Conservation (phyloP, 2,888 invertebrate genomes). For the Tricholauxania praeusta region DNA sequence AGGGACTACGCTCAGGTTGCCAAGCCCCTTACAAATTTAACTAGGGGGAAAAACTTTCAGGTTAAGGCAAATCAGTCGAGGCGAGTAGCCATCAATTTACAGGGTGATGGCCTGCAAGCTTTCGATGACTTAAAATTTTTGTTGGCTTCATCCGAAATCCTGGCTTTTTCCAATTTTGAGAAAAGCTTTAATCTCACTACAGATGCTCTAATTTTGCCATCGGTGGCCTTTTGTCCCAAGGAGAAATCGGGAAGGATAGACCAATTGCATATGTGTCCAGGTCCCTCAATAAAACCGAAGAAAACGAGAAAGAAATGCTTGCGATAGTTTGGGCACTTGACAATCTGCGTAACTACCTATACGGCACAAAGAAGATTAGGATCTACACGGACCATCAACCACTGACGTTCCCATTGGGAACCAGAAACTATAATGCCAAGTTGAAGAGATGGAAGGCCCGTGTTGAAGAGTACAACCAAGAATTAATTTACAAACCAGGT, state of each 20-base stretch:
- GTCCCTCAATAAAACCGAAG: neutral
- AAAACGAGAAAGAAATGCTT: neutral
- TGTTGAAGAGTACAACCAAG: slow-evolving; percentile 38
- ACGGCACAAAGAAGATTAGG: slow-evolving; percentile 40
- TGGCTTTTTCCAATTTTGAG: neutral
- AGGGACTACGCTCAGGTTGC: neutral
- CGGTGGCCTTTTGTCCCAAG: neutral
- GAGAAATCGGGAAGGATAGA: neutral
- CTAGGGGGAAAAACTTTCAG: too few relatives aligned
- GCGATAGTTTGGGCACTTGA: neutral
- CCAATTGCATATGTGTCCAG: neutral
- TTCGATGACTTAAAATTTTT: neutral
- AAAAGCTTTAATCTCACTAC: neutral
- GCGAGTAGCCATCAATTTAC: neutral
- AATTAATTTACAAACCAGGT: too few relatives aligned
- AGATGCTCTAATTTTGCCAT: neutral
- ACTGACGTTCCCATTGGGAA: neutral
- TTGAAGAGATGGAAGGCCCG: slow-evolving; percentile 41
- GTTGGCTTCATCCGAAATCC: neutral
- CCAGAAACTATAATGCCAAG: slow-evolving; percentile 33
- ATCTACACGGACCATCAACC: slow-evolving; percentile 44
- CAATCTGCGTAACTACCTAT: slow-evolving; percentile 36
- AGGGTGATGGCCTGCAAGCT: neutral
- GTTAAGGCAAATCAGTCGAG: neutral
- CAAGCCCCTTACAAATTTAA: too few relatives aligned